Percentiles rank a stretch among this genome's conserved stretches.
Conservation (phyloP, 1,140 invertebrate species). For the Drosophila paulistorum region DNA sequence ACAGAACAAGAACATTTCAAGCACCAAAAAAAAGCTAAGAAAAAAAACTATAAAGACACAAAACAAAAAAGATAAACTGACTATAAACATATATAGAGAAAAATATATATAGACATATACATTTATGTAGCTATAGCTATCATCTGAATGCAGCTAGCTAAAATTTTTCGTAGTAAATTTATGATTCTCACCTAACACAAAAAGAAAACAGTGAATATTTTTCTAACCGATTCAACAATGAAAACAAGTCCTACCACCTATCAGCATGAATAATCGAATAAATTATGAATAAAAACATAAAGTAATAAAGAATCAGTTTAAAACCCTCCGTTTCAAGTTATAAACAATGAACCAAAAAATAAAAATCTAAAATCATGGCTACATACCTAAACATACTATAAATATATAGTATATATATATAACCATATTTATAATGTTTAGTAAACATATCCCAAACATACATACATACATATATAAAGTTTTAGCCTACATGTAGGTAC, state of each 20-base stretch:
- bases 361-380: slow-evolving; percentile 38
- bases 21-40: slow-evolving; percentile 8
- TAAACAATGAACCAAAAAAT: slow-evolving; percentile 73
- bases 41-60: background rate
- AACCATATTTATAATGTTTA: slow-evolving; percentile 30
- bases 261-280: background rate
- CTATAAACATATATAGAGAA: slow-evolving; percentile 26
- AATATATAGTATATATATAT: slow-evolving; percentile 19
- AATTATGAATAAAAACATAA: slow-evolving; percentile 26
- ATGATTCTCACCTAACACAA: slow-evolving; percentile 39
- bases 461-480: slow-evolving; percentile 33
- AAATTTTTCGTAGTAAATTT: slow-evolving; percentile 54
- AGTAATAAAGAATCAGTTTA: slow-evolving; percentile 60
- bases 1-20: background rate
- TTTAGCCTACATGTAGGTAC: slow-evolving; percentile 30
- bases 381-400: slow-evolving; percentile 51
- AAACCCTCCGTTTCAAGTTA: slow-evolving; percentile 80
- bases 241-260: slow-evolving; percentile 64
- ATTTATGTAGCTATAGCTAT: slow-evolving; percentile 18
- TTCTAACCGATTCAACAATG: slow-evolving; percentile 47
- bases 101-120: slow-evolving; percentile 7
- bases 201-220: slow-evolving; percentile 62
- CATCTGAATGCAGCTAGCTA: slow-evolving; percentile 49
- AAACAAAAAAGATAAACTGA: slow-evolving; percentile 39
- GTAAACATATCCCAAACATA: slow-evolving; percentile 55